phyloP scores from a whole-genome alignment of 2,113 vertebrate genomes.

The Indicator maculatus region DNA sequence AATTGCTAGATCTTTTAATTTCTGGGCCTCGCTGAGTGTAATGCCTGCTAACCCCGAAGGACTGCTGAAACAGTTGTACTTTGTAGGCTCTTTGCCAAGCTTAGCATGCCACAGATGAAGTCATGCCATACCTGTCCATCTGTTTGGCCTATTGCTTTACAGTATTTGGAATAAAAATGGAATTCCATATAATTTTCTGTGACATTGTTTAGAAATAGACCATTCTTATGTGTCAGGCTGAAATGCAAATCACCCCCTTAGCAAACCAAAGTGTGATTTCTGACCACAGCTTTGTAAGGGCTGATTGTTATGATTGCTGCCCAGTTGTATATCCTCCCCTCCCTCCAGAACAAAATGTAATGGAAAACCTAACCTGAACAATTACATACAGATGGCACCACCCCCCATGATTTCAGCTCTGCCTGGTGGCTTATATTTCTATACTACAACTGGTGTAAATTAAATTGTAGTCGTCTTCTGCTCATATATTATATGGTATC shows the following conservation, averaged over 20 bases:
- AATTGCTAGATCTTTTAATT: slow-evolving; percentile 37
- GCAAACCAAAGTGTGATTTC: slow-evolving; percentile 33
- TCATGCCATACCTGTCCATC: slow-evolving; percentile 73
- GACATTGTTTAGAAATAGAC: slow-evolving; percentile 72
- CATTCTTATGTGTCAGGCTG: slow-evolving; percentile 52
- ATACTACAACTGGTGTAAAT: slow-evolving; percentile 39
- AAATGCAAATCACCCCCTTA: slow-evolving; percentile 61
- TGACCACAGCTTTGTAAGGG: slow-evolving; percentile 51
- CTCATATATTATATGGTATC: background rate
- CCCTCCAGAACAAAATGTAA: slow-evolving; percentile 54
- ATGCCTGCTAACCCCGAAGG: slow-evolving; percentile 62
- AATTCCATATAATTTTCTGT: slow-evolving; percentile 60
- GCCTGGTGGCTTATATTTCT: slow-evolving; percentile 51
- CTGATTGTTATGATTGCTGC: slow-evolving; percentile 57
- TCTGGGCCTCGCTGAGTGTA: slow-evolving; percentile 29
- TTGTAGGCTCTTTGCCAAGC: slow-evolving; percentile 50
- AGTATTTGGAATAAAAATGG: slow-evolving; percentile 68
- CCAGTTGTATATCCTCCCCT: slow-evolving; percentile 37
- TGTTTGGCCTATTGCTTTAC: slow-evolving; percentile 68
- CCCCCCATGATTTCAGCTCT: slow-evolving; percentile 37
- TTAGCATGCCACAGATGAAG: slow-evolving; percentile 65
- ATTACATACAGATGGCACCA: slow-evolving; percentile 64
- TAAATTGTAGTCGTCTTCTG: slow-evolving; percentile 30
- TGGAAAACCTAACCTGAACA: slow-evolving; percentile 64
- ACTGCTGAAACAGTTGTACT: slow-evolving; percentile 54